These are phyloP conservation scores for Oryctolagus cuniculus DNA, from an alignment of 2,113 vertebrate species.

Conservation along the genomic window DNA sequence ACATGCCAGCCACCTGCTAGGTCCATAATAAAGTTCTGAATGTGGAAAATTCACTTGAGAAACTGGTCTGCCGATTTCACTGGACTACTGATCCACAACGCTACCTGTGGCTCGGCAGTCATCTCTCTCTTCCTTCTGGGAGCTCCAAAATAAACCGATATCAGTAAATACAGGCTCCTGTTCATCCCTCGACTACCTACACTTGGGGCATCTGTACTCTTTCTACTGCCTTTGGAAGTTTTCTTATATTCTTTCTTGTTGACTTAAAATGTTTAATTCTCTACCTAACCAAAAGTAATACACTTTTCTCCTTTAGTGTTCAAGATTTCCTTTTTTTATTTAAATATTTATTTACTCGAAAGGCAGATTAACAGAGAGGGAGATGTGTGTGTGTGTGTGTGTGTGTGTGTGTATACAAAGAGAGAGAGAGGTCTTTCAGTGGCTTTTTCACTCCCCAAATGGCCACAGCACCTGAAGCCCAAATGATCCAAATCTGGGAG, in stretches of 20 bases:
- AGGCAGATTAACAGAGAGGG: no score
- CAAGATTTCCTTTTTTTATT: no score
- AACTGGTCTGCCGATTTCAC: neutral
- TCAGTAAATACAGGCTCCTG: neutral
- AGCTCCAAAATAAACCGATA: no score
- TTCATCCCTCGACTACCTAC: no score
- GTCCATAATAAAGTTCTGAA: neutral
- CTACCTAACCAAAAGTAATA: fast-evolving
- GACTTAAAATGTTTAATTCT: neutral
- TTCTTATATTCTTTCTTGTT: neutral
- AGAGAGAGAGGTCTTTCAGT: no score
- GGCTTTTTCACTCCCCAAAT: no score
- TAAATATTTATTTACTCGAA: no score
- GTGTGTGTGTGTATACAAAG: no score
- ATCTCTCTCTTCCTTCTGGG: neutral
- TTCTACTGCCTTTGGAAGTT: neutral
- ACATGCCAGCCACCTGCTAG: neutral
- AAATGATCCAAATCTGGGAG: no score
- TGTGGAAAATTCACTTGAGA: neutral
- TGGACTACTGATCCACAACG: neutral
- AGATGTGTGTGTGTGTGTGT: no score
- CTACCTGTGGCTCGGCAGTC: neutral
- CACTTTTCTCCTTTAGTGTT: neutral
- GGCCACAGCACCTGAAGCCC: no score
- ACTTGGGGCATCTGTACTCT: neutral